Conservation (phyloP, 2,888 invertebrate genomes). For the Anthoptus insignis region DNA sequence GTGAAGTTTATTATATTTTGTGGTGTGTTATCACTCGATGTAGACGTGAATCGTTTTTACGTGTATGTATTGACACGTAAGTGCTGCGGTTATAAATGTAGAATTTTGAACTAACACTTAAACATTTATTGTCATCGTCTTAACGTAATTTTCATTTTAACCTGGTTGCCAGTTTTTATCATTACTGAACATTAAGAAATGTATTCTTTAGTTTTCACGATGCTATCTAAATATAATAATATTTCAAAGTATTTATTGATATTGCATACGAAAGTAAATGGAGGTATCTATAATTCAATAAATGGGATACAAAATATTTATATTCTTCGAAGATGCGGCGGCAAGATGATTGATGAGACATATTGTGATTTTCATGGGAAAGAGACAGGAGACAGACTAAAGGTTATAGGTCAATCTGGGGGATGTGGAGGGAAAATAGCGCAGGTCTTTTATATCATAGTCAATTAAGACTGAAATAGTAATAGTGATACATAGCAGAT, state of each 20-base stretch:
- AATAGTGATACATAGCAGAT: too few relatives aligned
- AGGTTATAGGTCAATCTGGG: slow-evolving; percentile 23
- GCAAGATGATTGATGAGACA: slow-evolving; percentile 9
- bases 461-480: too few relatives aligned
- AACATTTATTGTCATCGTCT: too few relatives aligned
- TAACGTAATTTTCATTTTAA: too few relatives aligned
- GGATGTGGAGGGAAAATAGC: not conserved
- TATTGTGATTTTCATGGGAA: slow-evolving; percentile 2
- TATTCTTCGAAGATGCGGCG: not conserved
- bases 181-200: too few relatives aligned
- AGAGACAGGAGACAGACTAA: slow-evolving; percentile 11
- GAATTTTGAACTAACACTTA: too few relatives aligned
- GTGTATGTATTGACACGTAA: not conserved
- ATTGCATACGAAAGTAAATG: too few relatives aligned
- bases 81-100: not conserved
- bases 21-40: not conserved
- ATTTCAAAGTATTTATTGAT: too few relatives aligned
- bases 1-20: not conserved
- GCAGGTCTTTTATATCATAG: too few relatives aligned
- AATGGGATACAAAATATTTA: not conserved
- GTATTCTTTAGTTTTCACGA: too few relatives aligned
- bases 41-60: not conserved
- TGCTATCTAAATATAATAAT: too few relatives aligned
- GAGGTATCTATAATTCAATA: not conserved
- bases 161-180: too few relatives aligned